These are phyloP conservation scores for Neelides sp. DNA, from an alignment of 1,140 invertebrate species.

Conservation along the genomic window DNA sequence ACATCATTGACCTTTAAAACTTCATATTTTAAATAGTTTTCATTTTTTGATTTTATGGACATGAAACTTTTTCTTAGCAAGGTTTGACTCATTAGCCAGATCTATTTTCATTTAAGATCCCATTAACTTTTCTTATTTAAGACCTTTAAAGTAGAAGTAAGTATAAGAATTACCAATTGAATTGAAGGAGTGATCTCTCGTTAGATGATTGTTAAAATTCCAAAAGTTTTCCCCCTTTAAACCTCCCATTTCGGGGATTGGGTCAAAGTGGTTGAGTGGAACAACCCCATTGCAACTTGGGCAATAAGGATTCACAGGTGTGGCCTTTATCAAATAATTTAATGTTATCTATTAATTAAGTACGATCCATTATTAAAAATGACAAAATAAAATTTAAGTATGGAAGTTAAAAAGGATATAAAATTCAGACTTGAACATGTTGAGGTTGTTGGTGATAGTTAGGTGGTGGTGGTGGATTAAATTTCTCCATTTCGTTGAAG, in stretches of 20 bases:
- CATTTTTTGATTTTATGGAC: too few species aligned
- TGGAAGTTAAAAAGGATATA: not conserved
- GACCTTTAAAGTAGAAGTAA: too few species aligned
- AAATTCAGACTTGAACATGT: not conserved
- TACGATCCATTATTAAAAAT: not conserved
- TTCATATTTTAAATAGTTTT: too few species aligned
- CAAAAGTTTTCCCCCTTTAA: not conserved
- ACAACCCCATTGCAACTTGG: slow-evolving; percentile 27
- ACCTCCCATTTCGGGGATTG: slow-evolving; percentile 4
- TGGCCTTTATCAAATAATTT: not conserved
- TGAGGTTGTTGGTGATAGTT: not conserved
- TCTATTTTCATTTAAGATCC: too few species aligned
- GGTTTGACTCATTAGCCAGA: too few species aligned
- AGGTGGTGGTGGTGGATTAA: not conserved
- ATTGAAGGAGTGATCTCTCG: too few species aligned
- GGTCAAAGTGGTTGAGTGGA: slow-evolving; percentile 18
- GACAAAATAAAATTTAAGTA: not conserved
- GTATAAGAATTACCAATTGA: not conserved
- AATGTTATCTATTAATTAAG: too few species aligned
- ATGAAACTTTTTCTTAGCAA: too few species aligned
- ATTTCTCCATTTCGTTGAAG: too few species aligned
- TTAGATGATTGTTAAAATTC: not conserved
- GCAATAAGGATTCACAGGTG: slow-evolving; percentile 11
- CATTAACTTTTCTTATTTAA: too few species aligned
- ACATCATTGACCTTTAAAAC: not conserved